A percentile compares a stretch with the other conserved stretches of the same genome.
These are phyloP conservation scores for Geopemphigus sp. DNA, from an alignment of 1,140 invertebrate genomes.

Conservation along the genomic window DNA sequence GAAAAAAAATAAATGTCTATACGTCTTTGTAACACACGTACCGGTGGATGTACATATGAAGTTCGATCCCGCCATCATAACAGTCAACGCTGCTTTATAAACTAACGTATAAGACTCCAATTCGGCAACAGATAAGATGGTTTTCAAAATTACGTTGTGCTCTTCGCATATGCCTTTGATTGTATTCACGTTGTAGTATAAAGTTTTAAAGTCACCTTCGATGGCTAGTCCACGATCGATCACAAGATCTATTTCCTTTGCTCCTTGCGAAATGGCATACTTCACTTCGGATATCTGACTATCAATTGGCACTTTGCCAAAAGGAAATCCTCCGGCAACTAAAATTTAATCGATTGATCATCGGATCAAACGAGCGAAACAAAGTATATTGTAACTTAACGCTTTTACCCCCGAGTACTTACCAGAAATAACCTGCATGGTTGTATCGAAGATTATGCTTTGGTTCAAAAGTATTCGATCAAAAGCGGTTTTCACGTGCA, in stretches of 20 bases:
- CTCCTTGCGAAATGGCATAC: constrained; percentile 76
- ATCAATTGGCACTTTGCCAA: constrained; percentile 79
- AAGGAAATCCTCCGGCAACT: constrained; percentile 96
- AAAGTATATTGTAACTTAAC: background rate
- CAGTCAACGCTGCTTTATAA: constrained; percentile 87
- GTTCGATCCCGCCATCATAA: constrained; percentile 93
- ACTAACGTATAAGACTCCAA: constrained; percentile 79
- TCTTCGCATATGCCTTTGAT: constrained; percentile 74
- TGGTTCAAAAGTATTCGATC: background rate
- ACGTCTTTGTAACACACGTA: background rate
- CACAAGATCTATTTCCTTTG: constrained; percentile 94
- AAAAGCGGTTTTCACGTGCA: background rate
- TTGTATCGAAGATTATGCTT: no score
- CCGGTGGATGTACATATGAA: constrained; percentile 99
- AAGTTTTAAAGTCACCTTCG: constrained; percentile 73
- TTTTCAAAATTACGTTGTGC: constrained; percentile 75
- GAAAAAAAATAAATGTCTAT: constrained; percentile 11
- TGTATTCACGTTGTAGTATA: constrained; percentile 74
- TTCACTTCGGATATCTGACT: constrained; percentile 82
- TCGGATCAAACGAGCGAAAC: background rate
- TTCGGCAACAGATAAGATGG: constrained; percentile 93
- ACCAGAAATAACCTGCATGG: background rate
- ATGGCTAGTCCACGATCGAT: constrained; percentile 85
- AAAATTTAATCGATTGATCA: constrained; percentile 54
- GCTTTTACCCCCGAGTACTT: background rate